Conservation (phyloP, 1,140 invertebrate genomes). For the Steinernema feltiae region DNA sequence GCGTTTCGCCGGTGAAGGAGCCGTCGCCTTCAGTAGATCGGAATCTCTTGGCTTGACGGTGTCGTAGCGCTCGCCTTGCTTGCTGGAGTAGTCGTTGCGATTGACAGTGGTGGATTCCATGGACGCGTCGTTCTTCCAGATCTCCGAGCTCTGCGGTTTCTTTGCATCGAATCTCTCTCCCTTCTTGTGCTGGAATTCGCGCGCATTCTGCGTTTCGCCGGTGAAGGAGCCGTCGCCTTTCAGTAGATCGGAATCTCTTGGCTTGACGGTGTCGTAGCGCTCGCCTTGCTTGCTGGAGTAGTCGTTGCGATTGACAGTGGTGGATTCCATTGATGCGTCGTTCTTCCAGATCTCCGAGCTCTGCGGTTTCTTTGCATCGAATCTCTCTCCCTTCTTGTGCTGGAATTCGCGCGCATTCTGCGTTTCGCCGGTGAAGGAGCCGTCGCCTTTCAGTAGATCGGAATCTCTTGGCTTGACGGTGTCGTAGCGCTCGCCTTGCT, state of each 20-base stretch:
- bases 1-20: slow-evolving; percentile 28
- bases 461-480: no score
- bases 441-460: no score
- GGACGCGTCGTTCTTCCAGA: neutral
- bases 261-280: no score
- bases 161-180: neutral
- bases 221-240: neutral
- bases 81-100: slow-evolving; percentile 25
- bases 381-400: no score
- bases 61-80: slow-evolving; percentile 39
- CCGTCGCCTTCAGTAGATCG: slow-evolving; percentile 35
- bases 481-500: no score
- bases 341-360: no score
- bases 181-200: neutral
- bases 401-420: no score
- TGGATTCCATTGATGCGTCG: no score
- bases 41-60: slow-evolving; percentile 30
- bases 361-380: no score
- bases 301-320: no score
- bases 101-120: slow-evolving; percentile 10
- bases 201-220: neutral
- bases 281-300: no score
- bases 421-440: no score
- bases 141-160: neutral
- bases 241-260: neutral